Evolutionary conservation across 2,797 vertebrate genomes (phyloP).

Genomic region (Gallinago solitaria): DNA sequence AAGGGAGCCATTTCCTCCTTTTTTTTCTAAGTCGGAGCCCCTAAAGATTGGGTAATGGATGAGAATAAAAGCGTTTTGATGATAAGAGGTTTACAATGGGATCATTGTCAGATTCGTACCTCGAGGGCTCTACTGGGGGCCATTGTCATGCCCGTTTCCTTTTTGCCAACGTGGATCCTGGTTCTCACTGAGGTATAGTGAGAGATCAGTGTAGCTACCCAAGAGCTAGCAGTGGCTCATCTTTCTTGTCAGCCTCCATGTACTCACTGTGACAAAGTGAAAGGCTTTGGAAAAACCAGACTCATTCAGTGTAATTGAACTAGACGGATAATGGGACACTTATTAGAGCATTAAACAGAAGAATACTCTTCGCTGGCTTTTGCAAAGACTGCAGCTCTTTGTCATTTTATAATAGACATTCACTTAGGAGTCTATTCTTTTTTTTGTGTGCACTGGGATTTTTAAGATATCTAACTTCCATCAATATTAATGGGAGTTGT

Average conservation of each 20-base stretch:
- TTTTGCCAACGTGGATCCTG: conserved; percentile 37
- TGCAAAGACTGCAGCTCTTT: conserved; percentile 57
- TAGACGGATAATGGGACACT: conserved; percentile 67
- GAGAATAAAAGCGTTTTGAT: conserved; percentile 34
- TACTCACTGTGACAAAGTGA: conserved; percentile 39
- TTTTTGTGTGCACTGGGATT: conserved; percentile 18
- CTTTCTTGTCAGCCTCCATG: conserved; percentile 32
- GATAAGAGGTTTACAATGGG: conserved; percentile 21
- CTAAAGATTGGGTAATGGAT: neutral
- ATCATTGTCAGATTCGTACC: conserved; percentile 16
- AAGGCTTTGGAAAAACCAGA: conserved; percentile 56
- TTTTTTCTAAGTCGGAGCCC: neutral
- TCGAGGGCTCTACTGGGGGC: conserved; percentile 11
- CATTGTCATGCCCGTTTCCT: conserved; percentile 24
- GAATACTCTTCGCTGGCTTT: conserved; percentile 29
- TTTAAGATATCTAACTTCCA: conserved; percentile 16
- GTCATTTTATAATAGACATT: conserved; percentile 55
- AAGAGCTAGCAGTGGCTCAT: conserved; percentile 40
- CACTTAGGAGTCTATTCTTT: conserved; percentile 47
- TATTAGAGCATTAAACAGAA: conserved; percentile 60
- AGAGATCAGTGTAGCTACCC: conserved; percentile 12
- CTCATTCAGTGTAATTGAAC: conserved; percentile 60
- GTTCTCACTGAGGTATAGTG: conserved; percentile 19
- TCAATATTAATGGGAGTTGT: conserved; percentile 42
- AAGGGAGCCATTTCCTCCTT: conserved; percentile 8